These are phyloP conservation scores for Acomys russatus DNA, from an alignment of 2,797 vertebrate genomes.

Conservation along the genomic window DNA sequence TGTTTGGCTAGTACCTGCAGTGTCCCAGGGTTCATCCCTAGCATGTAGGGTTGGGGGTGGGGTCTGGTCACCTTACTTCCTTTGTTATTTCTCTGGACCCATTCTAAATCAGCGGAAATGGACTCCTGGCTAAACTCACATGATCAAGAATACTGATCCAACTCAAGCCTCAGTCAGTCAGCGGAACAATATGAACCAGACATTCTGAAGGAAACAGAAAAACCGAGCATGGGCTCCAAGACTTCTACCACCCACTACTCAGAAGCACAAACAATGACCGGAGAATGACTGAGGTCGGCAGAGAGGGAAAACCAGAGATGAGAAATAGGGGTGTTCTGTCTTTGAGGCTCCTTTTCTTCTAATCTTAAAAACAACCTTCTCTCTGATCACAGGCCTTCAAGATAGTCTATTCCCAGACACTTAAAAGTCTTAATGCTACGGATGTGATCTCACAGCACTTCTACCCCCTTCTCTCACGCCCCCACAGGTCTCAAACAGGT, in stretches of 20 bases:
- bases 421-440: conserved; percentile 63
- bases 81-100: not conserved
- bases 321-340: not conserved
- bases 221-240: not conserved
- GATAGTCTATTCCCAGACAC: conserved; percentile 38
- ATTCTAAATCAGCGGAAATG: not conserved
- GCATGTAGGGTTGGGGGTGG: not conserved
- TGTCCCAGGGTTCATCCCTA: not conserved
- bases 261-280: not conserved
- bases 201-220: not conserved
- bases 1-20: not conserved
- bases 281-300: not conserved
- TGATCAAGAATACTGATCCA: not conserved
- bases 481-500: conserved; percentile 84
- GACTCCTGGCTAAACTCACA: not conserved
- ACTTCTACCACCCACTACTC: not conserved
- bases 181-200: conserved; percentile 4
- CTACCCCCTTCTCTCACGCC: conserved; percentile 71
- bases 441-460: conserved; percentile 68
- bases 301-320: not conserved
- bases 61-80: not conserved
- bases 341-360: not conserved
- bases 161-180: not conserved
- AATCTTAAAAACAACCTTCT: not conserved
- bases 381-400: too few relatives aligned